Percentiles rank a stretch among this genome's conserved stretches.
phyloP scores from a whole-genome alignment of 2,797 vertebrate genomes.

The Sebastes taczanowskii region DNA sequence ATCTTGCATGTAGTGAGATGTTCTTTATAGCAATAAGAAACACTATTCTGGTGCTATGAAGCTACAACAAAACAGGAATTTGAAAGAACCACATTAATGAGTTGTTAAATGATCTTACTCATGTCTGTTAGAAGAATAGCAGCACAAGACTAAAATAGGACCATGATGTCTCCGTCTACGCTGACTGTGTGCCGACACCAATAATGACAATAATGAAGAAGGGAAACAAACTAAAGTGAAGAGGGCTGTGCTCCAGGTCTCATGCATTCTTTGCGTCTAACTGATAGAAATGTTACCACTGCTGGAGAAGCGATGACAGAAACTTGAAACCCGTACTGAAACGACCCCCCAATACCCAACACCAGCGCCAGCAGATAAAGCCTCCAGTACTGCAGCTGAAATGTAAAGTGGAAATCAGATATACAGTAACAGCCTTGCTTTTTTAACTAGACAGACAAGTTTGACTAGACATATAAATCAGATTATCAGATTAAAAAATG shows the following conservation, averaged over 20 bases:
- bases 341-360: conserved; percentile 82
- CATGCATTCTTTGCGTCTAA: background rate
- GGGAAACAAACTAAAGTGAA: background rate
- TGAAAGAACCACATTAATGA: background rate
- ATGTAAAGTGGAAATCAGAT: background rate
- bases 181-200: background rate
- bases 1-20: background rate
- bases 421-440: background rate
- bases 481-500: background rate
- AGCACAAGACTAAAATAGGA: background rate
- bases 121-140: background rate
- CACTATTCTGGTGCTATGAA: background rate
- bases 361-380: conserved; percentile 80
- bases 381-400: conserved; percentile 78
- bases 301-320: conserved; percentile 84
- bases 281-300: conserved; percentile 64
- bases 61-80: background rate
- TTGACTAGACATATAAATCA: background rate
- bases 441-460: background rate
- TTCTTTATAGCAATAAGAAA: background rate
- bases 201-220: background rate
- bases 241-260: background rate
- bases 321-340: conserved; percentile 85
- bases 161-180: background rate
- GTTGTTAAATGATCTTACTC: background rate